Base-by-base conservation (phyloP, 1,140 invertebrate genomes). In the Pseudomyrmex concolor region DNA sequence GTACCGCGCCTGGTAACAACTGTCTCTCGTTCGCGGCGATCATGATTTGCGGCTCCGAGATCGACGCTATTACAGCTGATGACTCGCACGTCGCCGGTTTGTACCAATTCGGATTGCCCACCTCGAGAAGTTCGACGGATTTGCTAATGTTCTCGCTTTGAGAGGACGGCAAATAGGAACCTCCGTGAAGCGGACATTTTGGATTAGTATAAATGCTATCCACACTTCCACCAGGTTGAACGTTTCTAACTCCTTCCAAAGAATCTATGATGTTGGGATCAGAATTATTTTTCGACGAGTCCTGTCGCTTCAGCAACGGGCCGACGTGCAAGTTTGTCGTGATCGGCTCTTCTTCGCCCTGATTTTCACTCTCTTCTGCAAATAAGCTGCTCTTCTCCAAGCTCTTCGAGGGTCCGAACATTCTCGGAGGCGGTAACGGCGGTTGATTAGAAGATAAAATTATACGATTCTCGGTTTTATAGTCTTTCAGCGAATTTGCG, bases 251-350 rank as follows among this genome's bases (percentile, higher is more conserved):
- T 2, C 86, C 87, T 13, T 92, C 91, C 25, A 91, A 62, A 0
- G 90, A 91, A 66, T 92, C 91, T n/a, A 90, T 90, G 12, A 91
- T 87, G 55, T 86, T 92, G 0, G 90, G 86, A 63, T 92, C 91
- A 0, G 91, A 91, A 45, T 89, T 90, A 54, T 89, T 91, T 66
- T 77, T 90, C 1, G 12, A 12, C 1, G 72, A 72, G 17, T 94
- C 93, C 22, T 88, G 83, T 19, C 85, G 89, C 17, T 89, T 92
- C 15, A 91, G 48, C 22, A 94, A 73, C 1, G 92, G 93, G 2
- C 93, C 93, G 0, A 94, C 90, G 73, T 94, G 92, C 1, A 94
- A 87, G 74, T 93, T 93, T 0, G 92, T 92, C 8, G 93, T 93
- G 4, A 94, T 88, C 0, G 92, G 62, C 50, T 92, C 91, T 2